phyloP scores from a whole-genome alignment of 2,113 vertebrate species.

The Peromyscus maniculatus region DNA sequence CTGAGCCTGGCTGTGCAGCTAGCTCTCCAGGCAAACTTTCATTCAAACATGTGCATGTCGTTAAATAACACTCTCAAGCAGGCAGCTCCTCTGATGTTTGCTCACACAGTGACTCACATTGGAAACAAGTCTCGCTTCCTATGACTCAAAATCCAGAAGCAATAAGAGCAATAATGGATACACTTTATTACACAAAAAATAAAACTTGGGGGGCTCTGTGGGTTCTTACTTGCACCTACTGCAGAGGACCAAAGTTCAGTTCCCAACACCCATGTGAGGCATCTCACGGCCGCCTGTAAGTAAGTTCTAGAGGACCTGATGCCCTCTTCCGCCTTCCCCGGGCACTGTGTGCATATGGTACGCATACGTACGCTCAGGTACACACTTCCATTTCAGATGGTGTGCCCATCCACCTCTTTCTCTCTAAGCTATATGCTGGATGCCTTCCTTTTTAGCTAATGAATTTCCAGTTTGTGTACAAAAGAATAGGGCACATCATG shows the following conservation, averaged over 20 bases:
- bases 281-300: not conserved
- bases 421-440: not conserved
- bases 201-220: not conserved
- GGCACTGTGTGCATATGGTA: not conserved
- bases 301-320: not conserved
- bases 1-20: not conserved
- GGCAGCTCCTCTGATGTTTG: not conserved
- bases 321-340: not conserved
- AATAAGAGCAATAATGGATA: not conserved
- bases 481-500: not conserved
- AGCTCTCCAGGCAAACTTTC: not conserved
- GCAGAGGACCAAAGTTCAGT: not conserved
- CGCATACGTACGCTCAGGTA: no score
- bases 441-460: not conserved
- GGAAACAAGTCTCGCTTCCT: slow-evolving; percentile 18
- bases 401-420: not conserved
- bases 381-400: no score
- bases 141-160: slow-evolving; percentile 44
- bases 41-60: not conserved
- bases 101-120: not conserved
- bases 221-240: not conserved
- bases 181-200: not conserved
- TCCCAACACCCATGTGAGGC: not conserved
- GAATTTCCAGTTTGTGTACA: not conserved
- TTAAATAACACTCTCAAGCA: not conserved